Base-by-base conservation (phyloP, 2,888 invertebrate species). In the Micoletzkya japonica region DNA sequence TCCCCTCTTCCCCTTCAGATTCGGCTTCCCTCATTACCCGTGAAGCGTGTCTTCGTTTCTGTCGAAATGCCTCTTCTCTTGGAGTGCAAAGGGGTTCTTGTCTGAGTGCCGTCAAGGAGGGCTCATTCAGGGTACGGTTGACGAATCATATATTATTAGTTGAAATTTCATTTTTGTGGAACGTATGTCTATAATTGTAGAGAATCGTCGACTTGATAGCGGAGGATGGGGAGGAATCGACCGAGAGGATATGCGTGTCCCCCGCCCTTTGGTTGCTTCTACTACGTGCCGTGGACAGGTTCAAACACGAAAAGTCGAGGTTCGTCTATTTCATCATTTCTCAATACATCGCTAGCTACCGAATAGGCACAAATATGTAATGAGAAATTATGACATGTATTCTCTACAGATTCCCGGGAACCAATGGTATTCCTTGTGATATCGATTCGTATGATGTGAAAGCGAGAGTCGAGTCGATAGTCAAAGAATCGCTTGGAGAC, bases 201-300 rank as follows among this genome's bases (percentile, higher is more conserved):
- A 58, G 59, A 7, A 52, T 64, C 1, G 50, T 71, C 32, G 54
- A 50, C 17, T 24, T 66, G 4, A 28, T 39, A 36, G 49, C 57
- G 58, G 20, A 37, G 20, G 37, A 64, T 68, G 50, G 64, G 64
- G 50, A 30, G 4, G 32, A 67, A 39, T 36, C 39, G 58, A n/a
- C 49, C 32, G 26, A 44, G 56, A 28, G 24, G 44, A 61, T n/a
- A 44, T 37, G 10, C 50, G 32, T 58, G 60, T 63, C 72, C 14
- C 67, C 70, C 26, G 50, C 74, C 28, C 70, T 30, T 76, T 95
- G 70, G 93, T 95, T 96, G 86, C 90, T 95, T 14, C 90, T 95
- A 74, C 87, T 97, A 39, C 88, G 95, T 81, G 94, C 94, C n/a
- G 90, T 92, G 30, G 95, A 95, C 85, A 90, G 91, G 77, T 98